phyloP scores from a whole-genome alignment of 1,140 invertebrate species.

The Pollicipes pollicipes region DNA sequence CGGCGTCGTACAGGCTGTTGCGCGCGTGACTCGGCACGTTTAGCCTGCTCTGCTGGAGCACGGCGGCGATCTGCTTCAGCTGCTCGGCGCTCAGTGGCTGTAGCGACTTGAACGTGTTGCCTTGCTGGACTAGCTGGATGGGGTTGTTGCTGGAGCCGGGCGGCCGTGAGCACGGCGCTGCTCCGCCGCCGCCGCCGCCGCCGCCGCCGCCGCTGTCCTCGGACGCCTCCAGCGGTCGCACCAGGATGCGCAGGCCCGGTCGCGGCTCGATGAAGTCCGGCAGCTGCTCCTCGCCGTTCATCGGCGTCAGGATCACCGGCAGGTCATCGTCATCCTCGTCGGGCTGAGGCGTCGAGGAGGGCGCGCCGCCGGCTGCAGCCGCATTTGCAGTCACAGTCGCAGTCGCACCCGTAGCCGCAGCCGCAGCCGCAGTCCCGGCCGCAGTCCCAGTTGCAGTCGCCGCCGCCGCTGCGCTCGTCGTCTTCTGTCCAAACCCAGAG shows the following conservation, averaged over 20 bases:
- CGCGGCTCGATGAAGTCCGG: conserved; percentile 3
- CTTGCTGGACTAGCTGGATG: conserved; percentile 44
- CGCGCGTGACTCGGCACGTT: conserved; percentile 26
- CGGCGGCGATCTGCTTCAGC: conserved; percentile 40
- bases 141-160: conserved; percentile 41
- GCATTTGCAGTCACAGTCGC: no score
- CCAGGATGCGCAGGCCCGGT: background rate
- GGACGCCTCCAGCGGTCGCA: background rate
- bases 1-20: conserved; percentile 33
- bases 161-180: conserved; percentile 19
- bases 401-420: no score
- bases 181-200: background rate
- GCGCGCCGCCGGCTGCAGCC: no score
- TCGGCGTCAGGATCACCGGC: background rate
- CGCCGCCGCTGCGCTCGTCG: background rate
- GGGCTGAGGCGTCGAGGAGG: background rate
- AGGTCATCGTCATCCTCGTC: background rate
- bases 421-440: no score
- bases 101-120: conserved; percentile 35
- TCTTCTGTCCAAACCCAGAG: no score
- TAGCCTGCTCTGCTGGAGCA: conserved; percentile 34
- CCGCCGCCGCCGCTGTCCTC: background rate
- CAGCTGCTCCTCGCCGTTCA: background rate
- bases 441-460: background rate
- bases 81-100: conserved; percentile 39